These are phyloP conservation scores for Procambarus clarkii DNA, from an alignment of 1,140 invertebrate species.

Conservation along the genomic window DNA sequence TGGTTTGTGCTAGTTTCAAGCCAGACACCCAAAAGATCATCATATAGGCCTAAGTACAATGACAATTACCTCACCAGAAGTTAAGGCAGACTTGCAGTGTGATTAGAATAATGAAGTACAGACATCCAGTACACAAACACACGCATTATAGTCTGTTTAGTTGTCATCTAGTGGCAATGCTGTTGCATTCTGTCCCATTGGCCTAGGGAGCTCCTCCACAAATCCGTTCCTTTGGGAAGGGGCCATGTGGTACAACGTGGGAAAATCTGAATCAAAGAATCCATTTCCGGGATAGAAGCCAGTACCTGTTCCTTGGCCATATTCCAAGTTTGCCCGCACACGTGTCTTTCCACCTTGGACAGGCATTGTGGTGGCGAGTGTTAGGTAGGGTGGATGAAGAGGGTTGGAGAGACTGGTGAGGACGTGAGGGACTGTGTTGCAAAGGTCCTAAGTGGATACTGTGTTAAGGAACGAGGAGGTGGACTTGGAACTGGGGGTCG, in stretches of 20 bases:
- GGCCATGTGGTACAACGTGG: constrained; percentile 39
- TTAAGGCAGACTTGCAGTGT: too few species aligned
- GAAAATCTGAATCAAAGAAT: constrained; percentile 57
- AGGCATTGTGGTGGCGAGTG: too few species aligned
- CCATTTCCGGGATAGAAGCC: constrained; percentile 58
- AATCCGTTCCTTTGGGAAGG: not conserved
- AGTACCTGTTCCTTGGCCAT: not conserved
- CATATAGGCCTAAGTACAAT: too few species aligned
- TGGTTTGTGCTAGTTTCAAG: too few species aligned
- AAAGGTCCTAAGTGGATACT: not conserved
- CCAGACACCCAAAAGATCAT: too few species aligned
- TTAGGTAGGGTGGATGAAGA: not conserved
- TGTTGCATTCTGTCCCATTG: not conserved
- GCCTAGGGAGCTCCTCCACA: not conserved
- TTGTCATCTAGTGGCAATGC: not conserved
- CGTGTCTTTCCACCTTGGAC: not conserved
- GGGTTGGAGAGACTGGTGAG: not conserved
- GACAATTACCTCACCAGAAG: too few species aligned
- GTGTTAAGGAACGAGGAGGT: not conserved
- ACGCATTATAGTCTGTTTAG: too few species aligned
- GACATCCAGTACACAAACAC: too few species aligned
- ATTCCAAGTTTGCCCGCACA: too few species aligned
- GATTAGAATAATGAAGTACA: too few species aligned
- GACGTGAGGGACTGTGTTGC: not conserved
- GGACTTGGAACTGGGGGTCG: not conserved